Evolutionary conservation across 1,140 invertebrate species (phyloP).

Genomic region (Drosophila truncata): DNA sequence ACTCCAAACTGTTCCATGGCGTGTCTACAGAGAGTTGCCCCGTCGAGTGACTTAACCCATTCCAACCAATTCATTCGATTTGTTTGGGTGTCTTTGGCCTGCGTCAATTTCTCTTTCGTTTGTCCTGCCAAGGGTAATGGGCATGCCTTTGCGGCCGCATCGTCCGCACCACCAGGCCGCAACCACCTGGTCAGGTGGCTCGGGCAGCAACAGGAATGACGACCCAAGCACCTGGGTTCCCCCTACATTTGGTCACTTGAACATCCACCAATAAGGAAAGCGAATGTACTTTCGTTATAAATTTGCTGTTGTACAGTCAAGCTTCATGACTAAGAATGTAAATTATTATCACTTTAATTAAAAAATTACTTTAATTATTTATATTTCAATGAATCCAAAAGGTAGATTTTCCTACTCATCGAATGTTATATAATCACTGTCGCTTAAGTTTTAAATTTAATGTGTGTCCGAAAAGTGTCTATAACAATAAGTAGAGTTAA

Average conservation of each 20-base stretch:
- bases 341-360: not conserved
- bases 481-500: too few relatives aligned
- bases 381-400: not conserved
- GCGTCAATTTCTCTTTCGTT: slow-evolving; percentile 25
- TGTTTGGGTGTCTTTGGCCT: slow-evolving; percentile 30
- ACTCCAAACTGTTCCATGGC: slow-evolving; percentile 29
- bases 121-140: slow-evolving; percentile 53
- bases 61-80: slow-evolving; percentile 25
- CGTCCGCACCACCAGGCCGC: slow-evolving; percentile 35
- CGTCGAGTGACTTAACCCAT: slow-evolving; percentile 30
- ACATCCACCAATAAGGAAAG: slow-evolving; percentile 37
- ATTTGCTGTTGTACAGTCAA: slow-evolving; percentile 6
- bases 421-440: too few relatives aligned
- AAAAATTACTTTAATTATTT: not conserved
- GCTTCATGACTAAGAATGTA: not conserved
- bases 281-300: slow-evolving; percentile 26
- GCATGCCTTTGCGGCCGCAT: slow-evolving; percentile 51
- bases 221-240: slow-evolving; percentile 8
- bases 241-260: slow-evolving; percentile 36
- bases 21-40: slow-evolving; percentile 17
- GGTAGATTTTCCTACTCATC: too few relatives aligned
- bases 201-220: slow-evolving; percentile 31
- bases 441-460: too few relatives aligned
- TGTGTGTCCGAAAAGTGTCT: too few relatives aligned
- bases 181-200: slow-evolving; percentile 14